These are phyloP conservation scores for Sipunculus nudus DNA, from an alignment of 2,888 invertebrate species.

Conservation along the genomic window DNA sequence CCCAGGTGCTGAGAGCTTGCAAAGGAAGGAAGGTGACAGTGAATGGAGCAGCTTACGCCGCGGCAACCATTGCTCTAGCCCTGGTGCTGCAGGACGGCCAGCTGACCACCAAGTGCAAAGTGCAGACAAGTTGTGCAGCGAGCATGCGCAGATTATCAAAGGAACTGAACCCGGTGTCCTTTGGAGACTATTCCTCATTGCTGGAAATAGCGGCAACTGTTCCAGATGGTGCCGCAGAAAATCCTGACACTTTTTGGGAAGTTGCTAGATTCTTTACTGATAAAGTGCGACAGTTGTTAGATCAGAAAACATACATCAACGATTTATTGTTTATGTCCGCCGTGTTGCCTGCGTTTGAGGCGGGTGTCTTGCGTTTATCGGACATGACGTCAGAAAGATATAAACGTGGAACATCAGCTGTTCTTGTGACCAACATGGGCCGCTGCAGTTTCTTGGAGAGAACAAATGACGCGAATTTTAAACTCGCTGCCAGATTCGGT, in stretches of 20 bases:
- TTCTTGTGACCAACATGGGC: neutral
- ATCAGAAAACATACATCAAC: no score
- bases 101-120: neutral
- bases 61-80: neutral
- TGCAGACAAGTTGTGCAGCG: neutral
- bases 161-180: neutral
- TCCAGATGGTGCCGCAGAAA: no score
- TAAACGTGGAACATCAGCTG: neutral
- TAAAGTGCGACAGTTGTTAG: no score
- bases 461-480: neutral
- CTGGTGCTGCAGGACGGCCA: neutral
- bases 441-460: neutral
- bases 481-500: neutral
- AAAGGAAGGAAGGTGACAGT: neutral
- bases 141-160: neutral
- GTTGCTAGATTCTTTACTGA: no score
- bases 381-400: neutral
- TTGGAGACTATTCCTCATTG: neutral
- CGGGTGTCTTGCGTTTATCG: neutral
- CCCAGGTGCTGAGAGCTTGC: neutral
- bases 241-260: no score
- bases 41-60: neutral
- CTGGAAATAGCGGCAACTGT: neutral
- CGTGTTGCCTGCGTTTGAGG: no score
- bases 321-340: no score